Conservation (phyloP, 2,888 invertebrate species). For the Drosophila bunnanda region DNA sequence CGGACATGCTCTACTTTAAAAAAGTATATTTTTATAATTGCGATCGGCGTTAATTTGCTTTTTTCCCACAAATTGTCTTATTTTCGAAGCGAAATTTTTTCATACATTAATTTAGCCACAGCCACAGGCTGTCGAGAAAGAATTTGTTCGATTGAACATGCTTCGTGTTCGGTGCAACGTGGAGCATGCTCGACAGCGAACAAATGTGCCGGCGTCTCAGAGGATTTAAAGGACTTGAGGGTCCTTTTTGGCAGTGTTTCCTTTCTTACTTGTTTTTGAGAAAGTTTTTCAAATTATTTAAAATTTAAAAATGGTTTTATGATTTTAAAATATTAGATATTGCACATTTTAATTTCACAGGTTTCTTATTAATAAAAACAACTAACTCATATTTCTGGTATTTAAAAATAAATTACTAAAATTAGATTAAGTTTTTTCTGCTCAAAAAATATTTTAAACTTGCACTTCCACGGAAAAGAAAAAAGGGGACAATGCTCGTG, state of each 20-base stretch:
- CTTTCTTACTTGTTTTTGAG: not conserved
- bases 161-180: not conserved
- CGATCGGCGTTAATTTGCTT: no score
- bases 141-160: not conserved
- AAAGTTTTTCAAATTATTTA: no score
- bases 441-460: slow-evolving; percentile 53
- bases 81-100: no score
- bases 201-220: not conserved
- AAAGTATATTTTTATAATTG: no score
- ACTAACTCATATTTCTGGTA: not conserved
- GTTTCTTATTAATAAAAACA: no score
- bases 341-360: no score
- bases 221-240: not conserved
- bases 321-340: no score
- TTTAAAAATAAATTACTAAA: not conserved
- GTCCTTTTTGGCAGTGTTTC: not conserved
- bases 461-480: slow-evolving; percentile 7
- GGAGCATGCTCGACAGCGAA: not conserved
- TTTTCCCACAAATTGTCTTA: no score
- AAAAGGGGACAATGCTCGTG: slow-evolving; percentile 56
- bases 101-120: no score
- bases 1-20: no score
- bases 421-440: not conserved
- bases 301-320: no score
- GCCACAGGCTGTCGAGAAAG: not conserved